Conservation (phyloP, 2,113 vertebrate species). For the Rhinopithecus roxellana region DNA sequence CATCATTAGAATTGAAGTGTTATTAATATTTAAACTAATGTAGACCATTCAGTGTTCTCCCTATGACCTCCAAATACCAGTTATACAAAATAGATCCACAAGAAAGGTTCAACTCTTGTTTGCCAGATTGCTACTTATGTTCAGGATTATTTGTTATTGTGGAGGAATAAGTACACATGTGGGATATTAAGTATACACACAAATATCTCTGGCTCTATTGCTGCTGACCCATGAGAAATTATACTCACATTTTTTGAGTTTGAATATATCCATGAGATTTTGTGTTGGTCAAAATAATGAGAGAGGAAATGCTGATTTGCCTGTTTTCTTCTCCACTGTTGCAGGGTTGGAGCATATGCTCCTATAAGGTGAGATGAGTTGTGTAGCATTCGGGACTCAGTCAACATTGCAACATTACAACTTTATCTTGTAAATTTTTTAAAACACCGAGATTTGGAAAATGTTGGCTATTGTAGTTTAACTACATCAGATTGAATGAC, state of each 20-base stretch:
- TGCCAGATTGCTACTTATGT: not conserved
- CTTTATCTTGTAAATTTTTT: not conserved
- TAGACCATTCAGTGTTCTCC: not conserved
- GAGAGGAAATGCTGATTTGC: not conserved
- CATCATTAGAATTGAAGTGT: not conserved
- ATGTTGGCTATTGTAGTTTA: not conserved
- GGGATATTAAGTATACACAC: too few species aligned
- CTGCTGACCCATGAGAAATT: not conserved
- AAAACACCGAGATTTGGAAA: not conserved
- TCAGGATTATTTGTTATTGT: not conserved
- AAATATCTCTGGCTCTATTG: not conserved
- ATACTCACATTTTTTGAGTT: not conserved
- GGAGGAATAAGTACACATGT: fast-evolving
- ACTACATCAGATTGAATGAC: not conserved
- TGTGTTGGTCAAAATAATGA: not conserved
- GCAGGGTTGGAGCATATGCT: not conserved
- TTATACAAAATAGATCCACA: not conserved
- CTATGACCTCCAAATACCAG: not conserved
- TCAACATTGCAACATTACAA: not conserved
- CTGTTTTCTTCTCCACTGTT: not conserved
- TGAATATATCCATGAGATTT: not conserved
- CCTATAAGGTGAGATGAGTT: fast-evolving
- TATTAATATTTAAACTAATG: not conserved
- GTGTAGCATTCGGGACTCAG: not conserved
- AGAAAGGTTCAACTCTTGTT: not conserved